Conservation (phyloP, 2,113 vertebrate species). For the Zosterops lateralis region DNA sequence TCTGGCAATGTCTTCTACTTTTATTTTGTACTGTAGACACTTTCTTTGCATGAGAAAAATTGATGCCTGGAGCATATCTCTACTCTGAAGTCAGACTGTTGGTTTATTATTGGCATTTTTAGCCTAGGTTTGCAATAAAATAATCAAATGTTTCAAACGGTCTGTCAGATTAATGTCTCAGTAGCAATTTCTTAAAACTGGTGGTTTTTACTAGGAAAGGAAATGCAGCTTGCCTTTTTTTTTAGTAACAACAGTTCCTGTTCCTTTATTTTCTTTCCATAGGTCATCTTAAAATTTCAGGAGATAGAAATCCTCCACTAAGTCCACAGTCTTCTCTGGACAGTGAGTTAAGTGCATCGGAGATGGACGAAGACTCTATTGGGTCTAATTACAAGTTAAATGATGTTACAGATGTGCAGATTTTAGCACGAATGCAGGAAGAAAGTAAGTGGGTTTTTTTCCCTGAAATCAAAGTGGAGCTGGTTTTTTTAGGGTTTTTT, state of each 20-base stretch:
- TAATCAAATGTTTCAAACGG: background rate
- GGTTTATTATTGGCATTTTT: background rate
- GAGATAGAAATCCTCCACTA: conserved; percentile 87
- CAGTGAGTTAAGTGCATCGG: conserved; percentile 97
- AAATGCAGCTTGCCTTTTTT: background rate
- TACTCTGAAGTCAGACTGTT: background rate
- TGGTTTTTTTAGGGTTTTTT: background rate
- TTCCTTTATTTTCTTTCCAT: conserved; percentile 23
- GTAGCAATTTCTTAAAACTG: background rate
- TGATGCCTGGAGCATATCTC: background rate
- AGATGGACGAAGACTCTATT: conserved; percentile 98
- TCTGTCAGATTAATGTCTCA: background rate
- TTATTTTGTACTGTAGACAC: background rate
- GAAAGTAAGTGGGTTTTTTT: conserved; percentile 84
- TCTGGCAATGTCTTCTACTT: background rate
- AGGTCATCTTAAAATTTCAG: conserved; percentile 86
- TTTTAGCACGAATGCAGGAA: conserved; percentile 97
- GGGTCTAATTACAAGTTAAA: conserved; percentile 97
- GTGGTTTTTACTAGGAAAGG: background rate
- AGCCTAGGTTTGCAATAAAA: background rate
- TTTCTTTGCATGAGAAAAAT: background rate
- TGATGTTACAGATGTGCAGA: conserved; percentile 97
- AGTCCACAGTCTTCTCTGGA: conserved; percentile 97
- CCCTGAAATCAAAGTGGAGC: background rate
- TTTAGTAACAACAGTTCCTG: background rate